These are phyloP conservation scores for Trichopoda pennipes DNA, from an alignment of 2,888 invertebrate species.

Conservation along the genomic window DNA sequence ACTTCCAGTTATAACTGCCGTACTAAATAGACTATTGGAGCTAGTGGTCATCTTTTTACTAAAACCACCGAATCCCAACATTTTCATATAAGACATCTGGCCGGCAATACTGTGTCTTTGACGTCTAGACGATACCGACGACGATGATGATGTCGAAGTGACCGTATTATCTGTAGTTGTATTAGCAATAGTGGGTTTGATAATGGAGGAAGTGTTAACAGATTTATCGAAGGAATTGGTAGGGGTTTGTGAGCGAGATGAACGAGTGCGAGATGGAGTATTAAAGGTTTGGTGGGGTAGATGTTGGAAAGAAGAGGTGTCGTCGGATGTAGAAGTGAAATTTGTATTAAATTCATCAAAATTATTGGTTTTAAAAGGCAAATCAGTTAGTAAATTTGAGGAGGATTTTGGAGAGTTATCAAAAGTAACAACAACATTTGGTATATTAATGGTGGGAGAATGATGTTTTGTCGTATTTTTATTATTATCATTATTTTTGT, in stretches of 20 bases:
- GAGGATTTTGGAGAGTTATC: constrained; percentile 62
- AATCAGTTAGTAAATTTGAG: constrained; percentile 55
- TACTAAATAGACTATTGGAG: constrained; percentile 94
- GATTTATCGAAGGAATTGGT: constrained; percentile 59
- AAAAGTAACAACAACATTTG: constrained; percentile 69
- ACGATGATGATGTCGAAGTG: constrained; percentile 78
- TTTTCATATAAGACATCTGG: constrained; percentile 96
- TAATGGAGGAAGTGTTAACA: constrained; percentile 60
- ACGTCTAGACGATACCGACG: constrained; percentile 85
- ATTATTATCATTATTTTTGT: constrained; percentile 42
- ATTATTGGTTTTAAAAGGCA: constrained; percentile 56
- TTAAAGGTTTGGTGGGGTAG: constrained; percentile 58
- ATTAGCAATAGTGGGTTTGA: constrained; percentile 75
- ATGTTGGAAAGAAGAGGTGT: constrained; percentile 51
- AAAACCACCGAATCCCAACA: constrained; percentile 89
- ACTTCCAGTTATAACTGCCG: constrained; percentile 97
- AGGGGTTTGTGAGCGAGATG: constrained; percentile 57
- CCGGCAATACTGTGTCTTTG: constrained; percentile 98
- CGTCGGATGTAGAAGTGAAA: constrained; percentile 60
- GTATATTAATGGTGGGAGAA: constrained; percentile 57
- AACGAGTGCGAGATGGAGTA: constrained; percentile 26
- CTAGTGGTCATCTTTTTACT: constrained; percentile 86
- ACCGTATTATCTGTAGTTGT: constrained; percentile 79
- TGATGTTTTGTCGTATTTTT: constrained; percentile 64
- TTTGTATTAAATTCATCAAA: constrained; percentile 69